Percentiles rank a stretch among this genome's conserved stretches.
Evolutionary conservation across 2,797 vertebrate genomes (phyloP).

Genomic region (Pyrocephalus nanus): DNA sequence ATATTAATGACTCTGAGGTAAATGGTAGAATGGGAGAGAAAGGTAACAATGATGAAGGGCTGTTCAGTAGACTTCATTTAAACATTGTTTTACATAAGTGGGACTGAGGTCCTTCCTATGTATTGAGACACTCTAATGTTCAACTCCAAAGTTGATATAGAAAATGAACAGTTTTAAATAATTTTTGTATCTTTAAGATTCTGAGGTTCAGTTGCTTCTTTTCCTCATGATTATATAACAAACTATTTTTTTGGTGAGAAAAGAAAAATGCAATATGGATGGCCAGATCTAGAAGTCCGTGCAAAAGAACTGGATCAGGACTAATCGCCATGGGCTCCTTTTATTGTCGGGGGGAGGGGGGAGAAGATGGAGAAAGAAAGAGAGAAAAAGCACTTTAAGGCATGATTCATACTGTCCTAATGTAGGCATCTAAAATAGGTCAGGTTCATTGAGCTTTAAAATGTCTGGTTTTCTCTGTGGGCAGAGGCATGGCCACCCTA

Average conservation of each 20-base stretch:
- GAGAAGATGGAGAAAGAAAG: neutral
- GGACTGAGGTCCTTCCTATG: neutral
- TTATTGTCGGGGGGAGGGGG: neutral
- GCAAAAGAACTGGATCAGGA: neutral
- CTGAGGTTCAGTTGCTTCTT: neutral
- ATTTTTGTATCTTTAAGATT: neutral
- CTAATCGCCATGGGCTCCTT: neutral
- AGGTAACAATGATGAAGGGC: neutral
- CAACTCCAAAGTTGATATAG: neutral
- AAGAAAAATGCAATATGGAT: neutral
- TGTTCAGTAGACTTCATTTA: neutral
- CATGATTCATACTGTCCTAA: conserved; percentile 14
- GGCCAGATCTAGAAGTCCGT: neutral
- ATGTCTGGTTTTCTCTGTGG: neutral
- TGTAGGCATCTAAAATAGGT: conserved; percentile 38
- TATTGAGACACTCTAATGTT: neutral
- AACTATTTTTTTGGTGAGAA: neutral
- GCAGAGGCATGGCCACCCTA: neutral
- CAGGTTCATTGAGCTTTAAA: conserved; percentile 7
- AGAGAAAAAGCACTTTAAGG: neutral
- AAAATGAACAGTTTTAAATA: neutral
- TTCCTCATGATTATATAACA: neutral
- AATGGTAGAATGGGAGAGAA: neutral
- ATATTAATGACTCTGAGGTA: neutral
- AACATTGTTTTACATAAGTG: neutral